A percentile compares a stretch with the other conserved stretches of the same genome.
These are phyloP conservation scores for Ectropis grisescens DNA, from an alignment of 1,140 invertebrate species.

Conservation along the genomic window DNA sequence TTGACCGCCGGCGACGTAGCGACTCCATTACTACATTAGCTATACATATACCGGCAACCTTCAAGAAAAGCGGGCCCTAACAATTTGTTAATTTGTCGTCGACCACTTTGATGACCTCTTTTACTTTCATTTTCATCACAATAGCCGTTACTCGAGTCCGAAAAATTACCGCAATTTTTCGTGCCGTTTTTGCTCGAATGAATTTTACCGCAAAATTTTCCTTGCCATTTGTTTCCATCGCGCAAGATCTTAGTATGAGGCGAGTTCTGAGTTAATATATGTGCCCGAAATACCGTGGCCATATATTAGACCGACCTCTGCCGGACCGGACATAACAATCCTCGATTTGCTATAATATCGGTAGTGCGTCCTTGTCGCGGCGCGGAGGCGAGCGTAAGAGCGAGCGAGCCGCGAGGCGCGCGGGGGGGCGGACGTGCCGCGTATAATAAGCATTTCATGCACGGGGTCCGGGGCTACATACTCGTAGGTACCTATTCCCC, in stretches of 20 bases:
- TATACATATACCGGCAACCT: too few relatives aligned
- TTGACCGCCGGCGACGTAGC: conserved; percentile 17
- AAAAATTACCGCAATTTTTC: conserved; percentile 59
- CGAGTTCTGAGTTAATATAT: conserved; percentile 71
- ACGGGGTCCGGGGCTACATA: conserved; percentile 51
- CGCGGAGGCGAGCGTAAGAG: conserved; percentile 35
- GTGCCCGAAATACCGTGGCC: conserved; percentile 70
- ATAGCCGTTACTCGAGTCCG: conserved; percentile 9
- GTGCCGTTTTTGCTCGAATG: conserved; percentile 51
- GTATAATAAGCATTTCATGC: conserved; percentile 73
- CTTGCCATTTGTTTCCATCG: conserved; percentile 71
- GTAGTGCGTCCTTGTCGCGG: conserved; percentile 42
- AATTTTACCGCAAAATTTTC: conserved; percentile 70
- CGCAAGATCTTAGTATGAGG: conserved; percentile 69
- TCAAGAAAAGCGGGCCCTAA: too few relatives aligned
- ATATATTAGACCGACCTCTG: conserved; percentile 70
- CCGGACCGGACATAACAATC: conserved; percentile 69
- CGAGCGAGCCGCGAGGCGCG: conserved; percentile 34
- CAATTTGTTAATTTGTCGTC: too few relatives aligned
- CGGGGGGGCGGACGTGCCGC: conserved; percentile 63
- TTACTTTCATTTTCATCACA: conserved; percentile 1
- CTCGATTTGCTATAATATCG: conserved; percentile 70
- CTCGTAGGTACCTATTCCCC: conserved; percentile 48
- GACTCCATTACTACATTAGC: conserved; percentile 12
- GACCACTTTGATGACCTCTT: too few relatives aligned